Evolutionary conservation across 2,113 vertebrate species (phyloP).

Genomic region (Shinisaurus crocodilurus): DNA sequence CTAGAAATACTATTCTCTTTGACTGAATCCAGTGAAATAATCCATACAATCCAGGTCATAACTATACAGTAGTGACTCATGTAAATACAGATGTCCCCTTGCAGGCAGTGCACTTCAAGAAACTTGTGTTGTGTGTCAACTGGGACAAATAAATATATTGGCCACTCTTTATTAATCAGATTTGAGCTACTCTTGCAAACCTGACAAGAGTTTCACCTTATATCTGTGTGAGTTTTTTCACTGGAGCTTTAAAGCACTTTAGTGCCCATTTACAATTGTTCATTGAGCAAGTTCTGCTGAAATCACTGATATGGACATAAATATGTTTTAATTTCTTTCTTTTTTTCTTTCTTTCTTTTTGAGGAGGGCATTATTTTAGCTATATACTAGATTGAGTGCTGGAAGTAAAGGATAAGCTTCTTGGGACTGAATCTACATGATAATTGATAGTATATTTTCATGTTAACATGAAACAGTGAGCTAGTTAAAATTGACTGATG

Average conservation of each 20-base stretch:
- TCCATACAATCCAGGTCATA: neutral
- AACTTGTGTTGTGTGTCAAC: neutral
- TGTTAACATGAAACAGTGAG: neutral
- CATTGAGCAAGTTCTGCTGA: neutral
- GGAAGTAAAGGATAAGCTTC: neutral
- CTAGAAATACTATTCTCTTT: neutral
- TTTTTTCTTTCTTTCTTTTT: neutral
- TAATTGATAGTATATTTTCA: neutral
- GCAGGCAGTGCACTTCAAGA: neutral
- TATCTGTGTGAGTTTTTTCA: neutral
- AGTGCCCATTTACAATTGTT: neutral
- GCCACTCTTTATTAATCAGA: neutral
- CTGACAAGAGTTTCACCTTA: neutral
- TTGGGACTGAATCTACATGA: neutral
- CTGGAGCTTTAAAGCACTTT: neutral
- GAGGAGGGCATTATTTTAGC: too few relatives aligned
- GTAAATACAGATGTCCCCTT: neutral
- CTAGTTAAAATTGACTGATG: neutral
- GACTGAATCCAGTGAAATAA: neutral
- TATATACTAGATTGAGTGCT: neutral
- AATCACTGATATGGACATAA: neutral
- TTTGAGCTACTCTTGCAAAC: neutral
- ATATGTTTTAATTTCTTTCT: too few relatives aligned
- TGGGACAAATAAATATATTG: neutral
- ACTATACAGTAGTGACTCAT: neutral